These are phyloP conservation scores for Cephus nigrinus DNA, from an alignment of 2,888 invertebrate species.

Conservation along the genomic window DNA sequence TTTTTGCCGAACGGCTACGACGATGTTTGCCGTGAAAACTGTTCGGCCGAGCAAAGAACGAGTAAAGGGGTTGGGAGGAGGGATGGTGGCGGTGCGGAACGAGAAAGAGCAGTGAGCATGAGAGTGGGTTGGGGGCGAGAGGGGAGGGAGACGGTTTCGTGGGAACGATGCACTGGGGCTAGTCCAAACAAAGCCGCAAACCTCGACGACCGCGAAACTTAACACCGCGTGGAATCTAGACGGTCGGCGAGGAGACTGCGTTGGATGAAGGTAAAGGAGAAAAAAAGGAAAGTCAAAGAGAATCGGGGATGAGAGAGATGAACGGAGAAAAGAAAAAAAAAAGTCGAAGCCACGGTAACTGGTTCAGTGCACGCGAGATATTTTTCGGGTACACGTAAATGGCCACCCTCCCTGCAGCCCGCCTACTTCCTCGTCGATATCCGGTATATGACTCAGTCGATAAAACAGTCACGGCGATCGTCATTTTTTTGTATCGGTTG, in stretches of 20 bases:
- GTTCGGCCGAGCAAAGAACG: not conserved
- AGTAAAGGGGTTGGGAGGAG: not conserved
- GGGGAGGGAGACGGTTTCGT: slow-evolving; percentile 37
- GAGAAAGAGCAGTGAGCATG: no score
- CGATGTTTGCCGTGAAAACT: not conserved
- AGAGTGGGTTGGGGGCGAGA: not conserved
- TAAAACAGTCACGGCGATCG: slow-evolving; percentile 25
- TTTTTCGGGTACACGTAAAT: slow-evolving; percentile 10
- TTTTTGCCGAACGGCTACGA: not conserved
- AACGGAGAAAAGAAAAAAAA: slow-evolving; percentile 20
- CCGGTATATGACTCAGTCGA: slow-evolving; percentile 24
- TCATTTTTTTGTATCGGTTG: not conserved
- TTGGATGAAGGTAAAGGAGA: slow-evolving; percentile 23
- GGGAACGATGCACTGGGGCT: slow-evolving; percentile 47
- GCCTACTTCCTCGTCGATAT: not conserved
- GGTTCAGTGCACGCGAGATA: slow-evolving; percentile 37
- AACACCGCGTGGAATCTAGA: slow-evolving; percentile 49
- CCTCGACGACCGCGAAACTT: slow-evolving; percentile 60
- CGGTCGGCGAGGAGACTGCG: slow-evolving; percentile 16
- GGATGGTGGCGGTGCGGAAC: not conserved
- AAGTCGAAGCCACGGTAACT: slow-evolving; percentile 28
- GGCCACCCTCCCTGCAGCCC: slow-evolving; percentile 2
- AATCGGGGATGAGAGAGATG: slow-evolving; percentile 15
- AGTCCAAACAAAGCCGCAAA: slow-evolving; percentile 59
- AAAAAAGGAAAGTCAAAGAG: slow-evolving; percentile 11